Evolutionary conservation across 2,797 vertebrate species (phyloP).

Genomic region (Catamblyrhynchus diadema): DNA sequence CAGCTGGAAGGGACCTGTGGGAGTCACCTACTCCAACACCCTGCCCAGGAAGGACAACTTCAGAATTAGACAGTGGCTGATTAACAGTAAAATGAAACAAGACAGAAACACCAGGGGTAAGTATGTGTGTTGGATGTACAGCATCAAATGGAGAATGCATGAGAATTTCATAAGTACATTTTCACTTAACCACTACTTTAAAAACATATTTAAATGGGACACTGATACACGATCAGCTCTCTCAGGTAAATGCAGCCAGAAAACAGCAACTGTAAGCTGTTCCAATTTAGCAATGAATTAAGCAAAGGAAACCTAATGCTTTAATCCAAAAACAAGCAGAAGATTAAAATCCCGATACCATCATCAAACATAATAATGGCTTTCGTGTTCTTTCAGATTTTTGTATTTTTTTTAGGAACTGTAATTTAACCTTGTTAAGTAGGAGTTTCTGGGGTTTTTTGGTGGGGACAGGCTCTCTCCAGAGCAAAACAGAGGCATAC

Average conservation of each 20-base stretch:
- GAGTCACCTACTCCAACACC: neutral
- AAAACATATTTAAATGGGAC: neutral
- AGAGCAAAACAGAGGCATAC: slow-evolving; percentile 1
- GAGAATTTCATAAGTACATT: neutral
- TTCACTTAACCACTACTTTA: neutral
- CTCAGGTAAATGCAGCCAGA: neutral
- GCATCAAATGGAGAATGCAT: neutral
- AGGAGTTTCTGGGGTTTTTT: neutral
- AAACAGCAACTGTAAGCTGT: neutral
- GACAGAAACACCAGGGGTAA: neutral
- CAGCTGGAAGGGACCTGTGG: neutral
- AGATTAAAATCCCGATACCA: neutral
- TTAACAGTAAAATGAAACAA: neutral
- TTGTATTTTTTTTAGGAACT: neutral
- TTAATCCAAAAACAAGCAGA: slow-evolving; percentile 5
- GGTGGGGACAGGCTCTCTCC: neutral
- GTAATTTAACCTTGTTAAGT: neutral
- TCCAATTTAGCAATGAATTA: neutral
- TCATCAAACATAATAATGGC: neutral
- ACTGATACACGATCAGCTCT: neutral
- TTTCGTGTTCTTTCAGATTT: neutral
- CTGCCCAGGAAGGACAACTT: neutral
- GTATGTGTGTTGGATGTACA: neutral
- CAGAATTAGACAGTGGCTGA: neutral
- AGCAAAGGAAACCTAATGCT: neutral